Percentiles rank a stretch among this genome's conserved stretches.
Evolutionary conservation across 2,113 vertebrate species (phyloP).

Genomic region (Willisornis vidua): DNA sequence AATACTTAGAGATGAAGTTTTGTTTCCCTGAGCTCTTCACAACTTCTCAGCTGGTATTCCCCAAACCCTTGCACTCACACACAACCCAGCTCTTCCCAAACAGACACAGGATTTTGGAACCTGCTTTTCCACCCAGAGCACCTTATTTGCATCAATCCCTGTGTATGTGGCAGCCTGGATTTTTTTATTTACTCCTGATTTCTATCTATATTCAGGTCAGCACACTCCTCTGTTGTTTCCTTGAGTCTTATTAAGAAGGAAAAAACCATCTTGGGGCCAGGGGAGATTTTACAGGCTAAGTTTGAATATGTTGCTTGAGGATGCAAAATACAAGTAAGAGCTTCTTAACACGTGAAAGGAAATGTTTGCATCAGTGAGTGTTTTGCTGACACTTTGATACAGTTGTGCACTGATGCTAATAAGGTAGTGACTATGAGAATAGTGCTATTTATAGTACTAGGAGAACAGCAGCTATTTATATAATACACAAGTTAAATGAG

Average conservation of each 20-base stretch:
- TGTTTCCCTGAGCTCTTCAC: not conserved
- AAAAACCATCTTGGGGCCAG: not conserved
- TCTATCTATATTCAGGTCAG: not conserved
- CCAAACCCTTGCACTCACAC: accelerated
- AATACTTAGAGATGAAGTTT: accelerated
- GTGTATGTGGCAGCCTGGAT: not conserved
- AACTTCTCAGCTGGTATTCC: accelerated
- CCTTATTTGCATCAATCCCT: not conserved
- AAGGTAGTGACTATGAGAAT: not conserved
- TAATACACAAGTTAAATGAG: not conserved
- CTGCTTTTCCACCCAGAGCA: not conserved
- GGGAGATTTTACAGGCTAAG: not conserved
- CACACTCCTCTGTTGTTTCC: not conserved
- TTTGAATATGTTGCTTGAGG: not conserved
- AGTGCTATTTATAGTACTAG: not conserved
- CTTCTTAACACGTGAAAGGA: not conserved
- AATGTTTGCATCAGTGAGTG: not conserved
- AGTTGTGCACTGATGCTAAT: not conserved
- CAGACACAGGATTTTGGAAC: accelerated
- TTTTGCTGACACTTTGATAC: not conserved
- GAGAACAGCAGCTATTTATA: not conserved
- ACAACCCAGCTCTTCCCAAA: not conserved
- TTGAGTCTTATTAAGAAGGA: not conserved
- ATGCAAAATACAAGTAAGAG: not conserved
- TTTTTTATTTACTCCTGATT: not conserved